Conservation (phyloP, 2,797 vertebrate genomes). For the Rousettus madagascariensis region DNA sequence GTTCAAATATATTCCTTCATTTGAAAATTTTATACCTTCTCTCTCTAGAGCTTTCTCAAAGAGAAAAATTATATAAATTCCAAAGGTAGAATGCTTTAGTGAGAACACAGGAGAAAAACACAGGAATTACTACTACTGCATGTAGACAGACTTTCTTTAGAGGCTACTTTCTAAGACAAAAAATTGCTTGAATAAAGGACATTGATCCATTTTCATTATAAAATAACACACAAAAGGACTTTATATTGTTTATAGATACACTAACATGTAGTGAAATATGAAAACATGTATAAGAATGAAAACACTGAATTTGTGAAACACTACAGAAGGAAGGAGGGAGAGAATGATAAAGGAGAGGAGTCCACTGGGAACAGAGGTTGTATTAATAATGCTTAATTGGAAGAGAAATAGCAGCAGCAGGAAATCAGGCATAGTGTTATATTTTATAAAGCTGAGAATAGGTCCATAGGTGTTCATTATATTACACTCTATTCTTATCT, state of each 20-base stretch:
- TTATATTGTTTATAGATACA: background rate
- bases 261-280: background rate
- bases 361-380: background rate
- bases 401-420: background rate
- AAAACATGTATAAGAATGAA: background rate
- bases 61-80: background rate
- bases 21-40: constrained; percentile 13
- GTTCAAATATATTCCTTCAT: background rate
- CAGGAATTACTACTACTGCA: background rate
- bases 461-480: background rate
- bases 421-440: background rate
- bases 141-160: background rate
- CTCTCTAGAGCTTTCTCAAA: background rate
- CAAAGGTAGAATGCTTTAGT: background rate
- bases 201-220: background rate
- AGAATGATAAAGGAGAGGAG: background rate
- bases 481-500: background rate
- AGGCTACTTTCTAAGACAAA: constrained; percentile 5
- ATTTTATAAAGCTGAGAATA: background rate
- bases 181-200: constrained; percentile 8
- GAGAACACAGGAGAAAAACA: background rate
- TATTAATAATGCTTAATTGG: constrained; percentile 15
- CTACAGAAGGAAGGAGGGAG: background rate
- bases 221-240: background rate
- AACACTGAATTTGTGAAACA: background rate